Conservation (phyloP, 1,140 invertebrate genomes). For the Drosophila carrolli region DNA sequence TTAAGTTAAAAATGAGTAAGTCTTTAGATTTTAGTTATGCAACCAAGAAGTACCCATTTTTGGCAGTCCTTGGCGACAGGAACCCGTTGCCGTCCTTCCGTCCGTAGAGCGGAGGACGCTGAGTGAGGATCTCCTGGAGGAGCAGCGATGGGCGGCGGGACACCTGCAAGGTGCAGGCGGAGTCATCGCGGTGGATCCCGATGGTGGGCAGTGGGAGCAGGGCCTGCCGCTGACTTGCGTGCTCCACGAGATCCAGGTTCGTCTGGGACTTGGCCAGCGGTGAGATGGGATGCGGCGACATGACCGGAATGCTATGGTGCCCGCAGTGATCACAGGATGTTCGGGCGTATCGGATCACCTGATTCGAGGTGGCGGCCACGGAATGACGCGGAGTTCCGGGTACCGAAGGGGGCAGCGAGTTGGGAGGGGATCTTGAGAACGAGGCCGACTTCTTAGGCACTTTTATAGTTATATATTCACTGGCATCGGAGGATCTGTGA, state of each 20-base stretch:
- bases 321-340: constrained; percentile 78
- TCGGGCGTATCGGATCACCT: constrained; percentile 69
- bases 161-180: constrained; percentile 71
- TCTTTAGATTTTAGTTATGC: neutral
- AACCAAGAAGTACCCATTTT: constrained; percentile 63
- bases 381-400: constrained; percentile 20
- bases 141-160: constrained; percentile 78
- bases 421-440: constrained; percentile 55
- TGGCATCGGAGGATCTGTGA: constrained; percentile 52
- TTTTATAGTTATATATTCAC: constrained; percentile 66
- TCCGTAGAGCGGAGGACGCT: constrained; percentile 83
- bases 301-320: constrained; percentile 74
- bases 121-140: constrained; percentile 79
- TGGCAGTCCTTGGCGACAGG: constrained; percentile 44
- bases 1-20: no score
- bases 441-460: constrained; percentile 74
- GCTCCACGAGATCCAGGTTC: constrained; percentile 73
- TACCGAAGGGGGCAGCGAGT: constrained; percentile 17
- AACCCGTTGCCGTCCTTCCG: constrained; percentile 71
- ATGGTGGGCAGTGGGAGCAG: constrained; percentile 57
- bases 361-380: constrained; percentile 41
- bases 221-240: constrained; percentile 62
- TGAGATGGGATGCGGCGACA: constrained; percentile 79
- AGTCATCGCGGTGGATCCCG: constrained; percentile 57
- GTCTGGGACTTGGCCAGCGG: constrained; percentile 79